Evolutionary conservation across 1,140 invertebrate genomes (phyloP).

Genomic region (Tachypleus tridentatus): DNA sequence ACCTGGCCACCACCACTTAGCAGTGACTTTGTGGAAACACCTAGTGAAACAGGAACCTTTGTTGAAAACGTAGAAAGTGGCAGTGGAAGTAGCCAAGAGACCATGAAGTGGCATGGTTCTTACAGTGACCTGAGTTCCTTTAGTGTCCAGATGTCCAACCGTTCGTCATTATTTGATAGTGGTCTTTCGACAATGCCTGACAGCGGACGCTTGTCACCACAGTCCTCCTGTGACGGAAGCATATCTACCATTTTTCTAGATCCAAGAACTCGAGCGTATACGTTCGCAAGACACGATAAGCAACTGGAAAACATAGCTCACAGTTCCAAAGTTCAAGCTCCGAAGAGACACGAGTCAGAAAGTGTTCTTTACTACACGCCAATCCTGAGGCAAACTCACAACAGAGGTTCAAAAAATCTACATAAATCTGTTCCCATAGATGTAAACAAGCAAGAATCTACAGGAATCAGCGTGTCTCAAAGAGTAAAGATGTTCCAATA

Average conservation of each 20-base stretch:
- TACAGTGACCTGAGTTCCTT: slow-evolving; percentile 53
- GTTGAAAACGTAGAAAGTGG: slow-evolving; percentile 44
- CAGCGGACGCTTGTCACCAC: slow-evolving; percentile 21
- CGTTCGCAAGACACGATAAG: slow-evolving; percentile 22
- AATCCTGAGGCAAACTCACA: not conserved
- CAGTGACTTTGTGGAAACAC: slow-evolving; percentile 35
- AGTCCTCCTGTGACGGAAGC: slow-evolving; percentile 40
- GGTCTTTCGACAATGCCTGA: slow-evolving; percentile 24
- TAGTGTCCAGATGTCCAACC: slow-evolving; percentile 21
- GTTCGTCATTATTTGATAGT: slow-evolving; percentile 22
- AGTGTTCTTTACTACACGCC: slow-evolving; percentile 52
- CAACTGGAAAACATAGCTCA: slow-evolving; percentile 47
- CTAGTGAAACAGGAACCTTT: slow-evolving; percentile 18
- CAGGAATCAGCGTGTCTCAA: not conserved
- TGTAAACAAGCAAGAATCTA: not conserved
- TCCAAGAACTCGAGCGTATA: slow-evolving; percentile 27
- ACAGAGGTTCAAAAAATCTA: no score
- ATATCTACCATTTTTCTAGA: slow-evolving; percentile 25
- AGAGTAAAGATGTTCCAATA: not conserved
- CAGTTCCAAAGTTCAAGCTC: slow-evolving; percentile 61
- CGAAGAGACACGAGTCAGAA: slow-evolving; percentile 65
- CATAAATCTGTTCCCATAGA: no score
- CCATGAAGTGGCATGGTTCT: slow-evolving; percentile 67
- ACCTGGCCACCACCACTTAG: slow-evolving; percentile 33
- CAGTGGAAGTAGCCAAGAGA: slow-evolving; percentile 58